Conservation (phyloP, 2,888 invertebrate species). For the Nemurella pictetii region DNA sequence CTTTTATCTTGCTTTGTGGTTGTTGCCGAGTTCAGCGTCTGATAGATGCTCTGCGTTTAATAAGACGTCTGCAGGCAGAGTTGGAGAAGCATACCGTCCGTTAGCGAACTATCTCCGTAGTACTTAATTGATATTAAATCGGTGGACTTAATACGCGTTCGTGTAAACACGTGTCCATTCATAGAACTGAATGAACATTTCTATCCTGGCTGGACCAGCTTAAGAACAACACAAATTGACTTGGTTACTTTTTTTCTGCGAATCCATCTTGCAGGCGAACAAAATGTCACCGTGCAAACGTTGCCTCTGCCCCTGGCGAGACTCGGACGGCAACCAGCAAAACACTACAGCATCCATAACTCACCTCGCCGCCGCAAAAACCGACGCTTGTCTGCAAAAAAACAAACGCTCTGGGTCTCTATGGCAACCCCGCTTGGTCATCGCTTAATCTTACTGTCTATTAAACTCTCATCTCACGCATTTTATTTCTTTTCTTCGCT, state of each 20-base stretch:
- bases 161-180: too few species aligned
- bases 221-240: neutral
- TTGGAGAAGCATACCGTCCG: too few species aligned
- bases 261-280: neutral
- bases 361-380: constrained; percentile 2
- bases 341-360: neutral
- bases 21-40: too few species aligned
- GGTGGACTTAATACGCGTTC: too few species aligned
- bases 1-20: too few species aligned
- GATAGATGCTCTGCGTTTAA: too few species aligned
- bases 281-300: neutral
- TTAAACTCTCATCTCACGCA: neutral
- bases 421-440: neutral
- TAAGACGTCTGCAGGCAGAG: too few species aligned
- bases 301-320: neutral
- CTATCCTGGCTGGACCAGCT: too few species aligned
- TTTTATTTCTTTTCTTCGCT: neutral
- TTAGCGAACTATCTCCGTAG: too few species aligned
- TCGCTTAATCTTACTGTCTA: constrained; percentile 17
- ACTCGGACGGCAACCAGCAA: neutral
- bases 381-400: neutral
- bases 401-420: neutral
- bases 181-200: too few species aligned
- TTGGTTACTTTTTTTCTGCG: neutral
- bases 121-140: too few species aligned